Evolutionary conservation across 92 coral and sea anemone genomes (phyloP).

Genomic region (Montipora capitata): DNA sequence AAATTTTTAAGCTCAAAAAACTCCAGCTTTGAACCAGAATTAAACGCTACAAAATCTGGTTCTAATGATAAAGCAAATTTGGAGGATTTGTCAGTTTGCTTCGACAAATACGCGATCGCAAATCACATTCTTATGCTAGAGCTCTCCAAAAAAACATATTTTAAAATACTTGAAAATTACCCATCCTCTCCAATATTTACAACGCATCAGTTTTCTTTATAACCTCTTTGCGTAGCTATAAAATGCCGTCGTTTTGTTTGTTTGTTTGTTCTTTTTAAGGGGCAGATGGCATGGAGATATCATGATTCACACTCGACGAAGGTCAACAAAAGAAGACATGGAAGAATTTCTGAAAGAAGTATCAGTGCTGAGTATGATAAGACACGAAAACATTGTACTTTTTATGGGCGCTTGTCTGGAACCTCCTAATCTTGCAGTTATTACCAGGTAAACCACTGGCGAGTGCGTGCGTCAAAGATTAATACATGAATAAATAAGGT

Average conservation of each 20-base stretch:
- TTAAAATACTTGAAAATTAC: too few relatives aligned
- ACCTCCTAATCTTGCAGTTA: conserved; percentile 98
- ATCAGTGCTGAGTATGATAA: conserved; percentile 95
- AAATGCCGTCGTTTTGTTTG: background rate
- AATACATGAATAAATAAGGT: background rate
- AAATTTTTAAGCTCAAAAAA: too few relatives aligned
- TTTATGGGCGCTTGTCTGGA: conserved; percentile 99
- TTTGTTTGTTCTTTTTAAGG: conserved; percentile 51
- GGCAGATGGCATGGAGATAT: conserved; percentile 99
- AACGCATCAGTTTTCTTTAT: too few relatives aligned
- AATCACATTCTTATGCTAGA: too few relatives aligned
- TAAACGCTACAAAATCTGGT: too few relatives aligned
- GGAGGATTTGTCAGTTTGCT: too few relatives aligned
- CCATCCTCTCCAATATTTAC: too few relatives aligned
- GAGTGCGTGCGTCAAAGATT: background rate
- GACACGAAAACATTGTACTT: conserved; percentile 98
- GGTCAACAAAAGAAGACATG: conserved; percentile 80
- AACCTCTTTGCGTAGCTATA: too few relatives aligned
- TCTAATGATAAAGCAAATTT: too few relatives aligned
- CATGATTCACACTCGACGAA: conserved; percentile 95
- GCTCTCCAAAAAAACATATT: too few relatives aligned
- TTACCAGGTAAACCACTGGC: conserved; percentile 84
- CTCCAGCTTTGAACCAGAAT: too few relatives aligned
- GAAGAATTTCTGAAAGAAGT: conserved; percentile 97
- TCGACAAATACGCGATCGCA: too few relatives aligned